phyloP scores from a whole-genome alignment of 2,797 vertebrate species.

The Eupleurogrammus muticus region DNA sequence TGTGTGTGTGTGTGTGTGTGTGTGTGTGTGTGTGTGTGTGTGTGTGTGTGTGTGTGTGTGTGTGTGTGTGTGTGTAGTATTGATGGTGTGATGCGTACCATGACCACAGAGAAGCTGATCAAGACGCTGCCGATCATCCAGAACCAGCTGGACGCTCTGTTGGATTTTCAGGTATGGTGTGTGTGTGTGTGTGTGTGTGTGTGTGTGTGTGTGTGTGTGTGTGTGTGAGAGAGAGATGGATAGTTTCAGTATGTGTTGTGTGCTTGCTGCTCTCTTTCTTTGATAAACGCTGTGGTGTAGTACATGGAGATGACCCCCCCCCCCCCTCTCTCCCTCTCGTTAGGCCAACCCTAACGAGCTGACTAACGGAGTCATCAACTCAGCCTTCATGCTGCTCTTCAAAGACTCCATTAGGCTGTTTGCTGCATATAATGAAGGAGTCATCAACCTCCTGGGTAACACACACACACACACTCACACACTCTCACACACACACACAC shows the following conservation, averaged over 20 bases:
- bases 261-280: slow-evolving; percentile 1
- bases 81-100: slow-evolving; percentile 94
- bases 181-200: slow-evolving; percentile 33
- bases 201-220: slow-evolving; percentile 3
- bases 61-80: slow-evolving; percentile 73
- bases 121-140: slow-evolving; percentile 96
- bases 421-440: slow-evolving; percentile 96
- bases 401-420: slow-evolving; percentile 97
- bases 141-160: slow-evolving; percentile 93
- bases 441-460: slow-evolving; percentile 96
- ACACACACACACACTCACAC: slow-evolving; percentile 22
- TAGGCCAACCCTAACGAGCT: slow-evolving; percentile 95
- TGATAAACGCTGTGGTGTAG: too few relatives aligned
- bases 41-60: too few relatives aligned
- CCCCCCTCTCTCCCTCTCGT: slow-evolving; percentile 15
- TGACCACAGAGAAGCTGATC: slow-evolving; percentile 93
- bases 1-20: too few relatives aligned
- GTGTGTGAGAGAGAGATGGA: slow-evolving; percentile 23
- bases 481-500: slow-evolving; percentile 14
- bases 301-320: background rate
- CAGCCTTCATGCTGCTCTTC: slow-evolving; percentile 97
- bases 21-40: too few relatives aligned
- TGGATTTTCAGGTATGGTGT: slow-evolving; percentile 91
- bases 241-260: slow-evolving; percentile 12
- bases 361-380: slow-evolving; percentile 94